These are phyloP conservation scores for Antrozous pallidus DNA, from an alignment of 2,797 vertebrate species.

Conservation along the genomic window DNA sequence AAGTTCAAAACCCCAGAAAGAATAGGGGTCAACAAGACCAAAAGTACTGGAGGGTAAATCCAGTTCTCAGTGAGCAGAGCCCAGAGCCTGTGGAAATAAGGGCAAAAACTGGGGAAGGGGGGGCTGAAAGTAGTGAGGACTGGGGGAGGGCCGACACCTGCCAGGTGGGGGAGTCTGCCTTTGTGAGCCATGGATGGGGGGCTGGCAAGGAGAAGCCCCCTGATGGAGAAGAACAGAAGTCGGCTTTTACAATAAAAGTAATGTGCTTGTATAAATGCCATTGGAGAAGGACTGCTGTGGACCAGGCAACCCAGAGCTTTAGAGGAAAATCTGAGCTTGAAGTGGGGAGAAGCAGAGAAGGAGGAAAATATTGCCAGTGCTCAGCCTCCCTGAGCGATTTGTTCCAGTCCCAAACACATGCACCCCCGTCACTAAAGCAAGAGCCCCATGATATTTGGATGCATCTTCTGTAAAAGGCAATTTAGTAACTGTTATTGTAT, in stretches of 20 bases:
- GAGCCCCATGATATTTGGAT: not conserved
- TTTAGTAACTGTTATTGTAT: not conserved
- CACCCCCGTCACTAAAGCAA: not conserved
- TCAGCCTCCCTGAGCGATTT: not conserved
- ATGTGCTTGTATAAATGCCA: not conserved
- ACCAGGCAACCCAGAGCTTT: not conserved
- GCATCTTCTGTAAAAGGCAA: not conserved
- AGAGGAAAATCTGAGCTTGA: not conserved
- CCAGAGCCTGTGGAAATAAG: not conserved
- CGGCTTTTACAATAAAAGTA: not conserved
- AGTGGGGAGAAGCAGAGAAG: not conserved
- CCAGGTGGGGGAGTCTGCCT: not conserved
- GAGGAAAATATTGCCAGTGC: not conserved
- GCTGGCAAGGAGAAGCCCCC: not conserved
- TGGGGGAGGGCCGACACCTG: fast-evolving
- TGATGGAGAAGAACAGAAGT: not conserved
- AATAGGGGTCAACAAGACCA: not conserved
- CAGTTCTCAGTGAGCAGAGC: not conserved
- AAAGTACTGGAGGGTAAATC: not conserved
- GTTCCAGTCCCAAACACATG: not conserved
- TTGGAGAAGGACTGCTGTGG: not conserved
- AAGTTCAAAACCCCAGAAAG: not conserved
- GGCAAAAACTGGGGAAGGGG: no score
- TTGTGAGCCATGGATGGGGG: not conserved
- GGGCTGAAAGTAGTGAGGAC: not conserved